Evolutionary conservation across 2,888 invertebrate genomes (phyloP), one percentile per base, ranked within the genome.

Genomic region (Tineola bisselliella): DNA sequence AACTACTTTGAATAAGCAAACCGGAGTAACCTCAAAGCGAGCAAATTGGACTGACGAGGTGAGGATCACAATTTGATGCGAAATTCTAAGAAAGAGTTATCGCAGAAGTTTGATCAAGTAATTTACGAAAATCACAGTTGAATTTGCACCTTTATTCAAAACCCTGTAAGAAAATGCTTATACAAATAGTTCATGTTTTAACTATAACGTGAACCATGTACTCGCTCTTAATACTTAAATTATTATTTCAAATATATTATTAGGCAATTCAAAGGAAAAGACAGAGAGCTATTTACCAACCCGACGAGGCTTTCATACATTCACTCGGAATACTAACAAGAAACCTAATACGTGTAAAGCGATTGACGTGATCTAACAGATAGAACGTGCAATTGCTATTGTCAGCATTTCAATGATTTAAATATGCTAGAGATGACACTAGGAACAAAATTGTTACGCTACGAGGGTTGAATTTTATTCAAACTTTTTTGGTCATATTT

Each of bases 1-100:
- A 60, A 72, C 73, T 72, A 72, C 74, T 73, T 74, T 67, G 70
- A 68, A 66, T 64, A 66, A 70, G 65, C 66, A 65, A 54, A 61
- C 61, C 48, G 59, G 43, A 59, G 44, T 59, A 44, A 19, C 11
- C 59, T 59, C 59, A 59, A 59, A 59, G 59, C 18, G 59, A 44
- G 19, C 19, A 59, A 59, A 59, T 59, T 59, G 59, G 19, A 44
- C 44, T 43, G 43, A 19, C 44, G 18, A 43, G 43, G 17, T 38
- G 33, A 31, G 33, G 58, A 58, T 58, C 58, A 58, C 58, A 33
- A 33, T 33, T 31, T 31, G 54, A 54, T 17, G 33, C 33, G 58
- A 15, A 31, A 33, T 58, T 58, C 33, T 25, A 33, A 31, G 58
- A 58, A 58, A 56, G 48, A 48, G 18, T 48, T 25, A 56, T 56